Conservation (phyloP, 2,113 vertebrate genomes). For the Sterna hirundo region DNA sequence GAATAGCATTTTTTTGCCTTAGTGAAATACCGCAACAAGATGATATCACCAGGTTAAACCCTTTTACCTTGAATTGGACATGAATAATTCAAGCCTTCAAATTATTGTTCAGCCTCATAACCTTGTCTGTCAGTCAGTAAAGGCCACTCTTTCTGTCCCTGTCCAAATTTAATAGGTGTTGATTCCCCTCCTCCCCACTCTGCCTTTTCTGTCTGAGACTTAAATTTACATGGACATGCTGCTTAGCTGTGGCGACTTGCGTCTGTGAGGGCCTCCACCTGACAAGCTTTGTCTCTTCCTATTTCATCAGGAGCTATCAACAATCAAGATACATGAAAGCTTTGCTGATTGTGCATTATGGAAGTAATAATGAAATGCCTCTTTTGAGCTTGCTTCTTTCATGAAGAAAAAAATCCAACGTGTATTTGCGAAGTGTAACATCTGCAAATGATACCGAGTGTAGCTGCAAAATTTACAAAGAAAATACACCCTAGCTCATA, state of each 20-base stretch:
- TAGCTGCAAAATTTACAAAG: neutral
- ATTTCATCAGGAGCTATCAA: neutral
- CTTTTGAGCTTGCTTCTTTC: neutral
- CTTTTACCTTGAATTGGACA: conserved; percentile 34
- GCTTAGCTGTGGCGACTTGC: neutral
- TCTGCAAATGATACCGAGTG: neutral
- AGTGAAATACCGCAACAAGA: neutral
- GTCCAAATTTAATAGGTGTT: conserved; percentile 34
- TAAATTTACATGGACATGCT: neutral
- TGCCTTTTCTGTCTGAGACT: conserved; percentile 2
- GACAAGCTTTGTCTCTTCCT: conserved; percentile 3
- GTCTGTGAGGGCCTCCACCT: neutral
- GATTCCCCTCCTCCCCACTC: neutral
- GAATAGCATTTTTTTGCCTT: neutral
- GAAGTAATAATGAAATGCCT: neutral
- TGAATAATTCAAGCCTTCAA: conserved; percentile 62
- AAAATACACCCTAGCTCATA: neutral
- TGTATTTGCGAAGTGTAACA: neutral
- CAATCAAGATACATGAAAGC: neutral
- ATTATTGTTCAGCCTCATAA: conserved; percentile 51
- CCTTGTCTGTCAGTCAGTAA: conserved; percentile 51
- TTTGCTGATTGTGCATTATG: neutral
- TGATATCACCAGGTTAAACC: conserved; percentile 28
- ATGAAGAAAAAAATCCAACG: neutral
- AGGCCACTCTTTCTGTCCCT: conserved; percentile 1